Evolutionary conservation across 2,888 invertebrate species (phyloP), one percentile per base, ranked within the genome.

Genomic region (Scaptomyza flava): DNA sequence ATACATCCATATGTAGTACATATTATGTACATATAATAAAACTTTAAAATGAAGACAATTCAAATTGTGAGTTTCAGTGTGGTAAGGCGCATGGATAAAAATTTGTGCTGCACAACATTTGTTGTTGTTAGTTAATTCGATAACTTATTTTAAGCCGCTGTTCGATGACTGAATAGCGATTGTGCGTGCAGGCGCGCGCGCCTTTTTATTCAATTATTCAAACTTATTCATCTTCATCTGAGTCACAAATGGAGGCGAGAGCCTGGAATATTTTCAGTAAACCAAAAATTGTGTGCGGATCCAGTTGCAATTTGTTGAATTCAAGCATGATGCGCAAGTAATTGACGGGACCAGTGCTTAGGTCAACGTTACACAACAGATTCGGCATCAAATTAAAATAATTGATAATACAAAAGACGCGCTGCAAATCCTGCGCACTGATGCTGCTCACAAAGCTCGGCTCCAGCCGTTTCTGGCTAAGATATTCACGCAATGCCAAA

Each of bases 331-430:
- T 77, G 23, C 89, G 85, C 41, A 91, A 65, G 63, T 89, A 91
- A 66, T 91, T 91, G 1, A 90, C 64, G 6, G 85, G 83, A 0
- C 82, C 87, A 2, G 68, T 71, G 33, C 68, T 72, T 31, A 91
- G 65, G 72, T 90, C 88, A 27, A 91, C 77, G 36, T 87, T 77
- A 68, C 84, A 90, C n/a, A 91, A 62, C 34, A 91, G 66, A 69
- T 92, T 91, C 12, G 91, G 91, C 45, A 86, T 73, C 6, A 92
- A 67, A 61, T 91, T 89, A 66, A 89, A 90, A 65, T 87, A 91
- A 30, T 89, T 89, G 41, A 91, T 83, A 8, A 91, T 85, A 5
- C 89, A 87, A 17, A 91, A 73, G 23, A 92, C 77, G 27, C 88
- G 88, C 59, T 85, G 79, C 48, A 90, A 54, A 46, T 91, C 89